These are phyloP conservation scores for Astropecten irregularis DNA, from an alignment of 53 echinoderm and acorn worm species.

Conservation along the genomic window DNA sequence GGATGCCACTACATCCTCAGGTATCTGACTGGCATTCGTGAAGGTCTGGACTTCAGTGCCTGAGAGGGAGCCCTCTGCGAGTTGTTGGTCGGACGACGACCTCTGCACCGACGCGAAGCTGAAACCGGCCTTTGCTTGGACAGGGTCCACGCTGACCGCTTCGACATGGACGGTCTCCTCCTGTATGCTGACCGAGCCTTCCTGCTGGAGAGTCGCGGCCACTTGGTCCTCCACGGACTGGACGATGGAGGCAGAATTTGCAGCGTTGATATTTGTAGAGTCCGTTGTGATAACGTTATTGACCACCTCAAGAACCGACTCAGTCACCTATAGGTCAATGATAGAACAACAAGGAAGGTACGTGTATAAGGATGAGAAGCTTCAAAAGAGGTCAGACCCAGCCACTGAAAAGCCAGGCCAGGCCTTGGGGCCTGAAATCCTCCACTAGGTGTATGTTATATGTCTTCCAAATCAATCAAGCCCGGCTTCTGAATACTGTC, in stretches of 20 bases:
- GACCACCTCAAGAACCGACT: constrained; percentile 48
- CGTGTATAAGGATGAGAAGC: too few species aligned
- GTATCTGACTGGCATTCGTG: constrained; percentile 8
- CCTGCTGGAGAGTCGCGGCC: background rate
- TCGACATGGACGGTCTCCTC: background rate
- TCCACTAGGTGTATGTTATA: too few species aligned
- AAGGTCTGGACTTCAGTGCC: constrained; percentile 1
- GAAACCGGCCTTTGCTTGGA: background rate
- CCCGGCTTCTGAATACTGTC: too few species aligned
- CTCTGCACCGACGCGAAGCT: background rate
- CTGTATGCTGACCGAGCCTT: background rate
- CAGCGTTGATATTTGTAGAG: background rate
- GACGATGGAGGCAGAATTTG: background rate
- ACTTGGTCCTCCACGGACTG: constrained; percentile 49
- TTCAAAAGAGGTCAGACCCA: too few species aligned
- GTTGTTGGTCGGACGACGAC: background rate
- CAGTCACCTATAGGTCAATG: constrained; percentile 50
- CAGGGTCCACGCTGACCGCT: background rate
- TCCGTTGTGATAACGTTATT: constrained; percentile 8
- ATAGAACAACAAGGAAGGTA: too few species aligned
- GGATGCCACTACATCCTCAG: too few species aligned
- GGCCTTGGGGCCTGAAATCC: too few species aligned
- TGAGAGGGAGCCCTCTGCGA: too few species aligned
- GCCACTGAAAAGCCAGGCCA: too few species aligned
- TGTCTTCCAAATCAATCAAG: background rate